Conservation (phyloP, 2,888 invertebrate genomes). For the Drosophila infuscata region DNA sequence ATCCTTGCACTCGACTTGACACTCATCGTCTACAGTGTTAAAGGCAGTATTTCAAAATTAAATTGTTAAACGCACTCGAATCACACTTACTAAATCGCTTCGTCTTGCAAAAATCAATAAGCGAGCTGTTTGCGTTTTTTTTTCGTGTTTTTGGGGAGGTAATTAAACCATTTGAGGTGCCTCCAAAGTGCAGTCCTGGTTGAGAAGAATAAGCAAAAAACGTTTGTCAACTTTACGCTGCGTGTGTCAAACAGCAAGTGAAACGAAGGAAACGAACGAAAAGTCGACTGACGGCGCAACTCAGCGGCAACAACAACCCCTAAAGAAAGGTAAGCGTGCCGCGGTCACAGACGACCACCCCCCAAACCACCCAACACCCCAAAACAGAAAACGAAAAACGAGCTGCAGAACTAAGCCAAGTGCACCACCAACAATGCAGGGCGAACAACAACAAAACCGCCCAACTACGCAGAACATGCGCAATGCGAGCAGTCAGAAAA, state of each 20-base stretch:
- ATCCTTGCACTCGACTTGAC: slow-evolving; percentile 75
- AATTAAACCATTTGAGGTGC: slow-evolving; percentile 53
- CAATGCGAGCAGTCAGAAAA: slow-evolving; percentile 19
- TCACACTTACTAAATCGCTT: background rate
- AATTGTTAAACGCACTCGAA: background rate
- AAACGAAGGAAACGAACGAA: slow-evolving; percentile 34
- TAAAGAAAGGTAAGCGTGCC: slow-evolving; percentile 56
- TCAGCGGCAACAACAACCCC: slow-evolving; percentile 77
- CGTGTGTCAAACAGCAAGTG: slow-evolving; percentile 57
- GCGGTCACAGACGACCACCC: slow-evolving; percentile 30
- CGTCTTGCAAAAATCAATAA: slow-evolving; percentile 64
- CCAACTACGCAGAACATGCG: slow-evolving; percentile 64
- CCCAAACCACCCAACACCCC: slow-evolving; percentile 25
- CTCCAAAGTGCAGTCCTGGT: slow-evolving; percentile 20
- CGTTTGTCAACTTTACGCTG: slow-evolving; percentile 43
- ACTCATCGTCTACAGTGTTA: slow-evolving; percentile 59
- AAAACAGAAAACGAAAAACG: slow-evolving; percentile 27
- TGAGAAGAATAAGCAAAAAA: slow-evolving; percentile 31
- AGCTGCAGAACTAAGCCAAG: slow-evolving; percentile 65
- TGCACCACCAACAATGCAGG: slow-evolving; percentile 55
- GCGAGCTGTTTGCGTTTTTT: slow-evolving; percentile 49
- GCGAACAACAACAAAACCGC: slow-evolving; percentile 50
- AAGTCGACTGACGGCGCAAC: slow-evolving; percentile 70
- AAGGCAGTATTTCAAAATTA: background rate
- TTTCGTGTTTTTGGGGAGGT: background rate